Evolutionary conservation across 2,888 invertebrate species (phyloP).

Genomic region (Beris chalybata): DNA sequence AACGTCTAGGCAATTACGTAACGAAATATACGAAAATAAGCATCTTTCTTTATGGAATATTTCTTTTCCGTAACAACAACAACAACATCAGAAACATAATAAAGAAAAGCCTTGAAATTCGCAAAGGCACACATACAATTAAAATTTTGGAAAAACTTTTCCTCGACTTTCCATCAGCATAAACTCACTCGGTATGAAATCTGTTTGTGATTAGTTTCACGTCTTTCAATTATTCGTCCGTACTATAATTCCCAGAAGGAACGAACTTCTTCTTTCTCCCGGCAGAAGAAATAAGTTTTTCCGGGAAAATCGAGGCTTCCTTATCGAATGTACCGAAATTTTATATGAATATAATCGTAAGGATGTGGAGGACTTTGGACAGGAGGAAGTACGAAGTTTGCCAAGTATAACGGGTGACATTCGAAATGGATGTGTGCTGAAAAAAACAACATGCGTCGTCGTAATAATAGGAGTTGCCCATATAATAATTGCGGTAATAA

Average conservation of each 20-base stretch:
- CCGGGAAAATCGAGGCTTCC: no score
- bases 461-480: conserved; percentile 10
- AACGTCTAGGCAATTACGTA: no score
- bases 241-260: conserved; percentile 19
- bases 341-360: no score
- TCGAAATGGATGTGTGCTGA: not conserved
- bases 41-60: not conserved
- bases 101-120: conserved; percentile 1
- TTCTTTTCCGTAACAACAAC: conserved; percentile 16
- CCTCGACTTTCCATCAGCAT: not conserved
- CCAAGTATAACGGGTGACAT: not conserved
- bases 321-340: no score
- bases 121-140: conserved; percentile 9
- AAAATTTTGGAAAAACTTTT: conserved; percentile 21
- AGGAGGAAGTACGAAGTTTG: not conserved
- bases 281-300: no score
- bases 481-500: conserved; percentile 21
- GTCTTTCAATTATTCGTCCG: conserved; percentile 23
- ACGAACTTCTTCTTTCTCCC: no score
- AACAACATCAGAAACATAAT: conserved; percentile 12
- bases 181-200: conserved; percentile 1
- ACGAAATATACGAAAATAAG: no score
- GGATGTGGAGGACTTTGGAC: not conserved
- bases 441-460: not conserved
- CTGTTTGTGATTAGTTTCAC: conserved; percentile 28